Percentiles rank a stretch among this genome's conserved stretches.
Conservation (phyloP, 2,113 vertebrate genomes). For the Abramis brama region DNA sequence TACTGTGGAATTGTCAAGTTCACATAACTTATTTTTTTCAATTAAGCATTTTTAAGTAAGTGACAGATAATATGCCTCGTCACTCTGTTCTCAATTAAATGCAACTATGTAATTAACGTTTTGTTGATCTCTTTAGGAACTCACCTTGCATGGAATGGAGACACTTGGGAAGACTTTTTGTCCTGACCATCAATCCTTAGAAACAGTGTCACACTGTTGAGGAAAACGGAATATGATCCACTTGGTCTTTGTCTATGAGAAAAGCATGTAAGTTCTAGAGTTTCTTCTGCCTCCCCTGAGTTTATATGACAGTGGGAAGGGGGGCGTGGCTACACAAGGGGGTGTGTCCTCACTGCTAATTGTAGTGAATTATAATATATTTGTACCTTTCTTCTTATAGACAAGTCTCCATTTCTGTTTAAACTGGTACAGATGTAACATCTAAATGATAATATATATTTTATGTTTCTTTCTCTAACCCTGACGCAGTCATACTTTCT, state of each 20-base stretch:
- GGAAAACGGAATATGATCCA: background rate
- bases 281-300: background rate
- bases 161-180: background rate
- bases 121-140: too few relatives aligned
- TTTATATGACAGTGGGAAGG: constrained; percentile 27
- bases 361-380: background rate
- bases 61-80: too few relatives aligned
- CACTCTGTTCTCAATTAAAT: too few relatives aligned
- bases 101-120: too few relatives aligned
- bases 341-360: background rate
- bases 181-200: constrained; percentile 12
- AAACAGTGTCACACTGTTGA: background rate
- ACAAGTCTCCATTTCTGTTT: background rate
- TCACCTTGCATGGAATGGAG: background rate
- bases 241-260: background rate
- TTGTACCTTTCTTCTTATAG: background rate
- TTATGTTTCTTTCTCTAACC: background rate
- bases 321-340: background rate
- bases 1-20: too few relatives aligned
- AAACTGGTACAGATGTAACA: background rate
- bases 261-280: background rate
- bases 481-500: background rate
- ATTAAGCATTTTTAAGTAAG: too few relatives aligned
- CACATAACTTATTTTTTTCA: too few relatives aligned
- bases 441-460: background rate